Evolutionary conservation across 2,888 invertebrate species (phyloP).

Genomic region (Lomographa bimaculata): DNA sequence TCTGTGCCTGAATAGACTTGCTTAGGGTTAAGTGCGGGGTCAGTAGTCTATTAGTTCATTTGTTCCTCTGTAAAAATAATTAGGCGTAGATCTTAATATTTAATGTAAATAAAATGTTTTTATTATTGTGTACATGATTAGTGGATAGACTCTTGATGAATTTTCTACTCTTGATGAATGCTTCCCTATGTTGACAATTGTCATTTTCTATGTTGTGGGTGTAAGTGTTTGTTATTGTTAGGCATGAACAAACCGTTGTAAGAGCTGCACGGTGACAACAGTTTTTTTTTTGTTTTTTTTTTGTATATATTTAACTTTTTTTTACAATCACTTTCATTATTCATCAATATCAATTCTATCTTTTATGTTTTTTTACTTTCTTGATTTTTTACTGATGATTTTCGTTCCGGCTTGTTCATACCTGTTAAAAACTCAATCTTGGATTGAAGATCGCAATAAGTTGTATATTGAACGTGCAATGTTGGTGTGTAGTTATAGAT

Average conservation of each 20-base stretch:
- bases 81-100: constrained; percentile 67
- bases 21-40: constrained; percentile 55
- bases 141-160: constrained; percentile 63
- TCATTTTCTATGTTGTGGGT: not conserved
- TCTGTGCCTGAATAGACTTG: constrained; percentile 60
- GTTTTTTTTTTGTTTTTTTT: too few species aligned
- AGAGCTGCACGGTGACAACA: too few species aligned
- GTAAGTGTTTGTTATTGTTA: too few species aligned
- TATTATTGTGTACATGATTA: constrained; percentile 77
- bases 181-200: constrained; percentile 19
- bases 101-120: constrained; percentile 82
- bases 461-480: constrained; percentile 66
- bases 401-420: too few species aligned
- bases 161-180: too few species aligned
- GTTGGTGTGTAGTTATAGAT: constrained; percentile 60
- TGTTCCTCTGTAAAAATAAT: constrained; percentile 80
- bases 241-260: too few species aligned
- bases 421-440: too few species aligned
- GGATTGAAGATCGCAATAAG: constrained; percentile 48
- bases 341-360: too few species aligned
- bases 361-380: too few species aligned
- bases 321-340: too few species aligned
- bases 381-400: too few species aligned
- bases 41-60: constrained; percentile 76
- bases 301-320: too few species aligned